Evolutionary conservation across 2,797 vertebrate species (phyloP), one percentile per base, ranked within the genome.

Genomic region (Glyptemys insculpta): DNA sequence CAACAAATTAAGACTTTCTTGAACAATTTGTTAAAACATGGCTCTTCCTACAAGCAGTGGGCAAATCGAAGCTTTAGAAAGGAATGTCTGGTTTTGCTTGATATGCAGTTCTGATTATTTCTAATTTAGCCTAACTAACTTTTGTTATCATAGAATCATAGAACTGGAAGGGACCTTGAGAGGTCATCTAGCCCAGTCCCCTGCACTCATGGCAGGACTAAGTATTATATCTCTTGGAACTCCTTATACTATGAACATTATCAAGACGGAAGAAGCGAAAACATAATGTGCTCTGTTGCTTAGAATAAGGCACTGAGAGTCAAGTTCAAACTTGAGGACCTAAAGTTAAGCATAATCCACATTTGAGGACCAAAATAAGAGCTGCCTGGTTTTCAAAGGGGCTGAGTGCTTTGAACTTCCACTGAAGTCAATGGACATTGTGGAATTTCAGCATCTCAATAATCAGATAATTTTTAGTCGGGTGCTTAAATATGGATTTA

Each of bases 61-160:
- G 82, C 89, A 97, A 92, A 74, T 19, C 34, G 89, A 81, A 94
- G 91, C 27, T 86, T 82, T 65, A 72, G 91, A 97, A 94, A 5
- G 2, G 2, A 86, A 50, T 85, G 79, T 56, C 76, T 25, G 52
- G 87, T 86, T 90, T 72, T 74, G n/a, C 41, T 78, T 68, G 23
- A 81, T 81, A 76, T 81, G 85, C 81, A 72, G 79, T 90, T 49
- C 57, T 56, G 79, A 65, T 27, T 65, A 79, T 89, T 93, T 44
- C 44, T 91, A 34, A 0, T 23, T 85, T 86, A 76, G 3, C 56
- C 31, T 79, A 90, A 65, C 47, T 65, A 96, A 68, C 56, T 86
- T 93, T 89, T 91, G 72, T 85, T 80, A 81, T 54, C 23, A 54
- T 10, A 54, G 23, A 54, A 23, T 23, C 53, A 54, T 9, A 54